These are phyloP conservation scores for Catamblyrhynchus diadema DNA, from an alignment of 2,797 vertebrate genomes.

Conservation along the genomic window DNA sequence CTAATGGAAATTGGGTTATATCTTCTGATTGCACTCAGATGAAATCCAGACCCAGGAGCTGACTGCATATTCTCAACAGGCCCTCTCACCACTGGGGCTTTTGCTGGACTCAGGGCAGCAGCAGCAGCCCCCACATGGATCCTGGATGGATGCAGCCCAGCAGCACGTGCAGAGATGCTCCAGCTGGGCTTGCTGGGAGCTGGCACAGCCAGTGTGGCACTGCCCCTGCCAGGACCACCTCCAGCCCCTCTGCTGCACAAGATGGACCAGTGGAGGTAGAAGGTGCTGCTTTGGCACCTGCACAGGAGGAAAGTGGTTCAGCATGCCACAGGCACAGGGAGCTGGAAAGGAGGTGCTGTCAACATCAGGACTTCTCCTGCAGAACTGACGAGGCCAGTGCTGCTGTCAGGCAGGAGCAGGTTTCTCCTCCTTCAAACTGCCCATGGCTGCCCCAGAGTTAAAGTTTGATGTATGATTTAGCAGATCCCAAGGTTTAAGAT, in stretches of 20 bases:
- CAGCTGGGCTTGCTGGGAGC: rapidly evolving
- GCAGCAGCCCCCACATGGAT: not conserved
- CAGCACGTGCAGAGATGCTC: rapidly evolving
- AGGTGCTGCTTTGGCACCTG: not conserved
- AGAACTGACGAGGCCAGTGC: rapidly evolving
- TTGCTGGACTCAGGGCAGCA: rapidly evolving
- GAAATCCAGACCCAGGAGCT: not conserved
- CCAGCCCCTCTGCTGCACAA: not conserved
- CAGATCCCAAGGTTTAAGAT: not conserved
- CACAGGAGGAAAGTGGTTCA: not conserved
- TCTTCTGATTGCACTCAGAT: slow-evolving; percentile 10
- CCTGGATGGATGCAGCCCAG: not conserved
- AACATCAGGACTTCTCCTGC: not conserved
- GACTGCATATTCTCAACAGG: not conserved
- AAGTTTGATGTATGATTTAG: not conserved
- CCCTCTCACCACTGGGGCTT: not conserved
- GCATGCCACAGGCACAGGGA: rapidly evolving
- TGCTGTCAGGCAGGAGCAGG: not conserved
- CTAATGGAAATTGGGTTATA: slow-evolving; percentile 37
- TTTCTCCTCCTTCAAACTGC: not conserved
- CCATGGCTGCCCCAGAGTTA: rapidly evolving
- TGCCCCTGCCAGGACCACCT: not conserved
- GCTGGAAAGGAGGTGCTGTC: not conserved
- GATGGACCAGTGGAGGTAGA: rapidly evolving
- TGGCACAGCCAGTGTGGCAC: rapidly evolving